Evolutionary conservation across 2,888 invertebrate genomes (phyloP).

Genomic region (Frankliniella intonsa): DNA sequence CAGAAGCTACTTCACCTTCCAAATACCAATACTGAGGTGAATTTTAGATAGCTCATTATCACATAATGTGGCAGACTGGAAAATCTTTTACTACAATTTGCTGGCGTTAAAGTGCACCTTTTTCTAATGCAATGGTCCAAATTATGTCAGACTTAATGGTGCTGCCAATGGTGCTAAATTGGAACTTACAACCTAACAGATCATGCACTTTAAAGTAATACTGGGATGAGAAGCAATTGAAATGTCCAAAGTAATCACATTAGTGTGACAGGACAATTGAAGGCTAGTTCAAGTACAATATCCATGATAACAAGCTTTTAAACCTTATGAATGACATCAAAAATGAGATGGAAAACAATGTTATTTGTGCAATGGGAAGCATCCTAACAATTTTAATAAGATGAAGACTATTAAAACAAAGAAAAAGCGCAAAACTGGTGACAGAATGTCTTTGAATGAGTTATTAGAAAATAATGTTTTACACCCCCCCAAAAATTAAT

Average conservation of each 20-base stretch:
- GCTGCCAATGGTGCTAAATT: conserved; percentile 8
- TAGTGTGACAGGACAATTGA: background rate
- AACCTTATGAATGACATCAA: background rate
- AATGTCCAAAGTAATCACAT: background rate
- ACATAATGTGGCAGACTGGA: background rate
- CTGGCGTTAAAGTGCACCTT: background rate
- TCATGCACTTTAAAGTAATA: background rate
- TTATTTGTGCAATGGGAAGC: background rate
- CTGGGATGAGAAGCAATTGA: background rate
- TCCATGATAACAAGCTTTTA: background rate
- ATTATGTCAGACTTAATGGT: conserved; percentile 23
- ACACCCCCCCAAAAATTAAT: conserved; percentile 34
- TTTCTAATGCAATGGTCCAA: conserved; percentile 14
- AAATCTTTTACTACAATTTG: background rate
- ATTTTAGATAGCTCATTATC: background rate
- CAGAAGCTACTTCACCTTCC: background rate
- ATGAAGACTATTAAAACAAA: conserved; percentile 34
- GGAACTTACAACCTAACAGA: background rate
- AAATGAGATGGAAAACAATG: background rate
- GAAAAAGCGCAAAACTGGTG: conserved; percentile 28
- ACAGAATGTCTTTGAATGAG: background rate
- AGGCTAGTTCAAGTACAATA: no score
- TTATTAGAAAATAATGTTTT: background rate
- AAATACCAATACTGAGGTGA: background rate
- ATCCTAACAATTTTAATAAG: conserved; percentile 31